Evolutionary conservation across 2,113 vertebrate species (phyloP), one percentile per base, ranked within the genome.

Genomic region (Nannospalax galili): DNA sequence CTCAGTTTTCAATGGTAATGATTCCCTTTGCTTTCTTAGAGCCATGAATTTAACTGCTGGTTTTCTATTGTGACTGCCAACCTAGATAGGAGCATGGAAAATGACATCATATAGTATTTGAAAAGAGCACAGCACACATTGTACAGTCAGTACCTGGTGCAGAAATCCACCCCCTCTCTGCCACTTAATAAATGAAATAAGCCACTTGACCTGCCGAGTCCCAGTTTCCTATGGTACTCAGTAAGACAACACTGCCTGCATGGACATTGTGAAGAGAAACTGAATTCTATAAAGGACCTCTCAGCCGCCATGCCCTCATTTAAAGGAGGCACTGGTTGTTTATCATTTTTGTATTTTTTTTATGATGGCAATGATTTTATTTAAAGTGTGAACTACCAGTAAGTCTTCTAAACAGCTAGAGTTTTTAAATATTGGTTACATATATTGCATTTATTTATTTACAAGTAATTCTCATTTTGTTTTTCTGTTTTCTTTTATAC

Each of bases 61-160:
- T n/a, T 95, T 91, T 87, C 97, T 98, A 92, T 94, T 98, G 97
- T 97, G 97, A 95, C 70, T 95, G 92, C 90, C 67, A 77, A 11
- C 32, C 6, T 78, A 40, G 95, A 88, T 92, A 95, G 77, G 69
- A 95, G 65, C 78, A 80, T 95, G 37, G 94, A 90, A 82, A 65
- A 82, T 0, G 2, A 92, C 32, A 73, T 88, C 92, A 67, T 84
- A 80, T 87, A 11, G 2, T 79, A 93, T 90, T 14, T 40, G 28
- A 58, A 77, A 92, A 82, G 88, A 75, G 19, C 17, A 42, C 16
- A 37, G 30, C 35, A 37, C 48, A 32, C 2, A 1, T 26, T 67
- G 9, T 19, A 52, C 48, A 52, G 48, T 52, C 6, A 35, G 70
- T 62, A 19, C 78, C 42, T 64, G 15, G 1, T 45, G 11, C 85